These are phyloP conservation scores for Caenorhabditis japonica DNA, from an alignment of 2,888 invertebrate species.

Conservation along the genomic window DNA sequence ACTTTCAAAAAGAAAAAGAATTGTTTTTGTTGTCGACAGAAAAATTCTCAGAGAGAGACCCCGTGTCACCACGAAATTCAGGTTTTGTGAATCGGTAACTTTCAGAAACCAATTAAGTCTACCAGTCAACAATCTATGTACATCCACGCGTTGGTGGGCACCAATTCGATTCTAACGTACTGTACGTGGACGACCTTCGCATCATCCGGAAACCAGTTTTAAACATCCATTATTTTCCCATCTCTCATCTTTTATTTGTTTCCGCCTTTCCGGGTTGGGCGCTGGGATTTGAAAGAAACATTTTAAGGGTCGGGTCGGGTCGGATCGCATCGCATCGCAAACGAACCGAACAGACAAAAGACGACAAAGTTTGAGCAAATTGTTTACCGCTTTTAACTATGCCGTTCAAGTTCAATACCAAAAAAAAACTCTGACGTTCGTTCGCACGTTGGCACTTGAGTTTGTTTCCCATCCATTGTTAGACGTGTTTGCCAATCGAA, in stretches of 20 bases:
- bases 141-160: too few relatives aligned
- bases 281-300: too few relatives aligned
- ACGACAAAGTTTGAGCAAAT: not conserved
- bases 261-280: constrained; percentile 9
- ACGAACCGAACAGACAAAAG: constrained; percentile 4
- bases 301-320: too few relatives aligned
- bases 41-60: too few relatives aligned
- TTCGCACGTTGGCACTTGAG: not conserved
- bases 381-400: too few relatives aligned
- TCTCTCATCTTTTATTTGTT: constrained; percentile 1
- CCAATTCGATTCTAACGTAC: constrained; percentile 14
- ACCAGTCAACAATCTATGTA: constrained; percentile 9
- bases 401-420: too few relatives aligned
- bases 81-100: constrained; percentile 1
- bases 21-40: too few relatives aligned
- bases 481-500: constrained; percentile 43
- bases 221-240: constrained; percentile 23
- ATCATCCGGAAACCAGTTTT: constrained; percentile 25
- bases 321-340: constrained; percentile 18
- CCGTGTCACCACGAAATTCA: not conserved
- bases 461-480: constrained; percentile 18
- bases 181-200: constrained; percentile 1
- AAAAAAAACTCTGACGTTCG: constrained; percentile 27
- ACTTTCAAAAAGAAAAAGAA: too few relatives aligned
- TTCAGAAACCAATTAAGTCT: constrained; percentile 20